Percentiles rank a stretch among this genome's conserved stretches.
Evolutionary conservation across 92 coral and sea anemone species (phyloP).

Genomic region (Muricea muricata): DNA sequence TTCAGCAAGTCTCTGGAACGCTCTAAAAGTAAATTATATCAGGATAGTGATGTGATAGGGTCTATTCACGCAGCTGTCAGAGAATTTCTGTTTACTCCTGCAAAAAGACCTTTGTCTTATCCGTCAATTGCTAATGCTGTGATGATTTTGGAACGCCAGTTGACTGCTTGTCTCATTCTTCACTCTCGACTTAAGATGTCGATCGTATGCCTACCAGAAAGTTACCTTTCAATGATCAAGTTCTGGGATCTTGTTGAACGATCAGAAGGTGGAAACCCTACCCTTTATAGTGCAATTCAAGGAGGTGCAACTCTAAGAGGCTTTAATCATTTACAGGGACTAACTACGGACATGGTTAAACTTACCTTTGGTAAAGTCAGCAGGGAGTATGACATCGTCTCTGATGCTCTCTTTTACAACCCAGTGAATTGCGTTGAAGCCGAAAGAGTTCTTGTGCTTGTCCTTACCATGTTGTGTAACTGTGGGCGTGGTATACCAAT

Average conservation of each 20-base stretch:
- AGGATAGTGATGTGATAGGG: conserved; percentile 57
- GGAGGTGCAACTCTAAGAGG: conserved; percentile 40
- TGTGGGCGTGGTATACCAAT: conserved; percentile 77
- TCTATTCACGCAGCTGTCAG: conserved; percentile 64
- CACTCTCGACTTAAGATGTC: conserved; percentile 61
- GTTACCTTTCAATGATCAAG: conserved; percentile 69
- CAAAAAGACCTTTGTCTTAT: conserved; percentile 54
- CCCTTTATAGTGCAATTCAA: conserved; percentile 65
- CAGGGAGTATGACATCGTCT: conserved; percentile 67
- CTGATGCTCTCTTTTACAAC: conserved; percentile 41
- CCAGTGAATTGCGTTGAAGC: conserved; percentile 64
- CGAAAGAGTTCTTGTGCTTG: conserved; percentile 78
- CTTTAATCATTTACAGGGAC: conserved; percentile 58
- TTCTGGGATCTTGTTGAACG: conserved; percentile 73
- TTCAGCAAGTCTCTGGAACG: conserved; percentile 76
- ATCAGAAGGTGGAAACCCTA: conserved; percentile 13
- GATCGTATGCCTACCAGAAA: conserved; percentile 79
- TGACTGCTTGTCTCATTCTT: conserved; percentile 70
- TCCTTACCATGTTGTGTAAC: conserved; percentile 87
- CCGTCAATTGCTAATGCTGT: conserved; percentile 80
- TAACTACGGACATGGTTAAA: conserved; percentile 67
- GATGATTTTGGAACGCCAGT: conserved; percentile 78
- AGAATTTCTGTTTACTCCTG: conserved; percentile 74
- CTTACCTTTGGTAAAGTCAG: conserved; percentile 73
- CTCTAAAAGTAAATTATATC: conserved; percentile 63